These are phyloP conservation scores for Fistularia commersonii DNA, from an alignment of 2,797 vertebrate genomes.

Conservation along the genomic window DNA sequence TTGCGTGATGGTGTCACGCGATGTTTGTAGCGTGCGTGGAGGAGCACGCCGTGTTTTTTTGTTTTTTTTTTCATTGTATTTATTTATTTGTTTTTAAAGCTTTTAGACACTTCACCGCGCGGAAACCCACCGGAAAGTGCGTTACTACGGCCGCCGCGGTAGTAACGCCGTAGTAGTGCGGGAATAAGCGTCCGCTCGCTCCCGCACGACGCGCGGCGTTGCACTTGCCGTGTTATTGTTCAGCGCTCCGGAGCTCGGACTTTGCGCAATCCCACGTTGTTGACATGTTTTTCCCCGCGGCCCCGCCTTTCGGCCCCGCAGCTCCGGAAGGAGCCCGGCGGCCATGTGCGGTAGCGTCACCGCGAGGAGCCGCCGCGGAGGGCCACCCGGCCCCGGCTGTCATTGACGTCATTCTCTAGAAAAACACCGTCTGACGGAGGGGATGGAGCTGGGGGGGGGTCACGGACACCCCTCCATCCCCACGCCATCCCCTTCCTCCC, in stretches of 20 bases:
- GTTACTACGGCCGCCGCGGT: no score
- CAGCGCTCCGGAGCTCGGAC: constrained; percentile 1
- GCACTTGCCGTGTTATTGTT: no score
- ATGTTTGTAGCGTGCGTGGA: background rate
- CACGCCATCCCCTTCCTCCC: background rate
- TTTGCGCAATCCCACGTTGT: constrained; percentile 76
- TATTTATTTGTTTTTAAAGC: no score
- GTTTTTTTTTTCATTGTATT: no score
- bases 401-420: constrained; percentile 68
- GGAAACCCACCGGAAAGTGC: no score
- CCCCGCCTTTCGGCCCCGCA: constrained; percentile 66
- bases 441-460: constrained; percentile 27
- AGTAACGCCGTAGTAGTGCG: no score
- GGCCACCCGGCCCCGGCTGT: constrained; percentile 45
- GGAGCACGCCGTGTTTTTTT: background rate
- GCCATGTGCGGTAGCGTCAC: constrained; percentile 64
- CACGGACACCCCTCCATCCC: constrained; percentile 30
- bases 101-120: no score
- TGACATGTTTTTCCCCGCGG: constrained; percentile 65
- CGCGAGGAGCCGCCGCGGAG: constrained; percentile 23
- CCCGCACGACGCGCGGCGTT: no score
- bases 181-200: no score
- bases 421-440: constrained; percentile 51
- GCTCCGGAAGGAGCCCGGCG: constrained; percentile 55
- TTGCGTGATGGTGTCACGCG: constrained; percentile 24